Base-by-base conservation (phyloP, 2,888 invertebrate genomes). In the Aphrophora alni region DNA sequence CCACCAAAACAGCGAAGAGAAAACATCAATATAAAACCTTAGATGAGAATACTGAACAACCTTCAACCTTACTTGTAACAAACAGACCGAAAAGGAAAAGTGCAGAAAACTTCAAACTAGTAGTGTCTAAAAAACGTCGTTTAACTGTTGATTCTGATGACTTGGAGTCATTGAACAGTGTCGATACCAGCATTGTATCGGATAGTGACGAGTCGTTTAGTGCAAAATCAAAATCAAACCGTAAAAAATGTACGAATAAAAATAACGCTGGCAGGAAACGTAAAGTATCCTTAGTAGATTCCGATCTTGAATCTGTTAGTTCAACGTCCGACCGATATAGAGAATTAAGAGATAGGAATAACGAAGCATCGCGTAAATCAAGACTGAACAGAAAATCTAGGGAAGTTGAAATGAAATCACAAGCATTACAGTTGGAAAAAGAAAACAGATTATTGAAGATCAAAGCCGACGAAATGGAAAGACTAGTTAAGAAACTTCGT, bases 351-450 rank as follows among this genome's bases (percentile, higher is more conserved):
- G 93, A 93, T 86, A 94, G 93, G 87, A 95, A 95, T 88, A 95
- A 95, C 87, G 94, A 94, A 88, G 94, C 95, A 70, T 95, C 95
- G 69, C 90, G 94, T 85, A 91, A 92, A 85, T 94, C 94, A 0
- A 89, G 95, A 83, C 91, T 92, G 89, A 94, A 94, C 86, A 91
- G 94, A 84, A 94, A 94, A 88, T 87, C 88, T 0, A 91, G 90
- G 82, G 92, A 92, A 84, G 84, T 85, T 24, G 91, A 92, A 85
- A 91, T 92, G 90, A 88, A 89, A 84, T 87, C 88, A 76, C 86
- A 89, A 83, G 91, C 90, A 0, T 87, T 89, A 27, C 90, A 92
- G 74, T 88, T 94, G 82, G 92, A 92, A 86, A 90, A 90, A 78
- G 90, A 90, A 85, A 95, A 95, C 87, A 90, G 91, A 82, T 90